These are phyloP conservation scores for Steatocranus sp. DNA, from an alignment of 2,797 vertebrate species.

Conservation along the genomic window DNA sequence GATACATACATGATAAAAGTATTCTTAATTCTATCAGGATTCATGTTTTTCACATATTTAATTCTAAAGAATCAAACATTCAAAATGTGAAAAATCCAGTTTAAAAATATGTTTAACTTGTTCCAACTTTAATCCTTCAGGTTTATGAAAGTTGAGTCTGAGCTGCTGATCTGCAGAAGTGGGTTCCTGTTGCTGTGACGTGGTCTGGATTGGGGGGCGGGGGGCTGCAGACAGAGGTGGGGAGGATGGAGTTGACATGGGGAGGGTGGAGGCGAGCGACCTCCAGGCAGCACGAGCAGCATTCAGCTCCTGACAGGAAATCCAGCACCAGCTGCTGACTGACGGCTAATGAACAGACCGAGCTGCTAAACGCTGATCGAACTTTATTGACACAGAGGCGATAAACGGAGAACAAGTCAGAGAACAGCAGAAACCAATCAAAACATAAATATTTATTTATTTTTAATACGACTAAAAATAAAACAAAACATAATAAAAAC, in stretches of 20 bases:
- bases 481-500: background rate
- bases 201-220: background rate
- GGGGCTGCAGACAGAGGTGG: constrained; percentile 22
- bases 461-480: background rate
- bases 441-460: background rate
- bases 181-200: background rate
- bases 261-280: background rate
- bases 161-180: background rate
- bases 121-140: background rate
- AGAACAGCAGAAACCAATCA: background rate
- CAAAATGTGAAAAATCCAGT: background rate
- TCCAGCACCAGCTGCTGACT: background rate
- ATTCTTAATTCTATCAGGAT: background rate
- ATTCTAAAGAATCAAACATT: background rate
- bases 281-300: background rate
- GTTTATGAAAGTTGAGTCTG: background rate
- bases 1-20: background rate
- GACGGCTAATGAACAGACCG: background rate
- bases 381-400: background rate
- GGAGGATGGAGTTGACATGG: fast-evolving
- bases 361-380: background rate
- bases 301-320: background rate
- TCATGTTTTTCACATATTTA: background rate
- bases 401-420: background rate
- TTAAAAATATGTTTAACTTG: background rate